These are phyloP conservation scores for Carcinoscorpius rotundicauda DNA, from an alignment of 1,140 invertebrate species.

Conservation along the genomic window DNA sequence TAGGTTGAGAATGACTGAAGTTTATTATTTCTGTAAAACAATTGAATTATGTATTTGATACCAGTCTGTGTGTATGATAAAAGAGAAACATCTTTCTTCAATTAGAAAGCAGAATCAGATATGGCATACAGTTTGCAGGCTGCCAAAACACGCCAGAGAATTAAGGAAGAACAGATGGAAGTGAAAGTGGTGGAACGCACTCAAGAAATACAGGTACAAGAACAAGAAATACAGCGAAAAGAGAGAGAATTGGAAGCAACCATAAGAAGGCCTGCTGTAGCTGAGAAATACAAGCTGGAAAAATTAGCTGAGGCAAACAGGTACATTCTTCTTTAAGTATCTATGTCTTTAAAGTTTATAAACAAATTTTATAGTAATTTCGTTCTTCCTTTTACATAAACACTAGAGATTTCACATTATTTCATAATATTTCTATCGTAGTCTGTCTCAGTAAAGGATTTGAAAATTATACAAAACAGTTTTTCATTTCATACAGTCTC, in stretches of 20 bases:
- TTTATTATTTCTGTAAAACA: too few species aligned
- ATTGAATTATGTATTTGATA: too few species aligned
- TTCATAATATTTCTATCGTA: too few species aligned
- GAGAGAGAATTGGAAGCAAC: slow-evolving; percentile 36
- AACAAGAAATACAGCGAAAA: slow-evolving; percentile 29
- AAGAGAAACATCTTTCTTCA: slow-evolving; percentile 24
- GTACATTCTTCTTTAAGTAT: slow-evolving; percentile 12
- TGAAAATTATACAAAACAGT: too few species aligned
- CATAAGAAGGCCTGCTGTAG: slow-evolving; percentile 37
- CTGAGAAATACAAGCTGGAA: slow-evolving; percentile 52
- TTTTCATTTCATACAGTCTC: too few species aligned
- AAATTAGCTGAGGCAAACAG: slow-evolving; percentile 83
- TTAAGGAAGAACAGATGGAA: slow-evolving; percentile 41
- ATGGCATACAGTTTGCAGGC: slow-evolving; percentile 39
- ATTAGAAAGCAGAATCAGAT: slow-evolving; percentile 36
- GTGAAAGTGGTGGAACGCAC: slow-evolving; percentile 36
- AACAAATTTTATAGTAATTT: too few species aligned
- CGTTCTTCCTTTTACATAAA: too few species aligned
- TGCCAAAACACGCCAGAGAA: slow-evolving; percentile 39
- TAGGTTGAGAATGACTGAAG: too few species aligned
- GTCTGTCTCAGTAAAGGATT: too few species aligned
- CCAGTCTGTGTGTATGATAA: too few species aligned
- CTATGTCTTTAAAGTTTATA: neutral
- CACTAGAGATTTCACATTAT: too few species aligned
- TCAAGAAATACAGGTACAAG: slow-evolving; percentile 34